Base-by-base conservation (phyloP, 2,888 invertebrate species). In the Xestia c-nigrum region DNA sequence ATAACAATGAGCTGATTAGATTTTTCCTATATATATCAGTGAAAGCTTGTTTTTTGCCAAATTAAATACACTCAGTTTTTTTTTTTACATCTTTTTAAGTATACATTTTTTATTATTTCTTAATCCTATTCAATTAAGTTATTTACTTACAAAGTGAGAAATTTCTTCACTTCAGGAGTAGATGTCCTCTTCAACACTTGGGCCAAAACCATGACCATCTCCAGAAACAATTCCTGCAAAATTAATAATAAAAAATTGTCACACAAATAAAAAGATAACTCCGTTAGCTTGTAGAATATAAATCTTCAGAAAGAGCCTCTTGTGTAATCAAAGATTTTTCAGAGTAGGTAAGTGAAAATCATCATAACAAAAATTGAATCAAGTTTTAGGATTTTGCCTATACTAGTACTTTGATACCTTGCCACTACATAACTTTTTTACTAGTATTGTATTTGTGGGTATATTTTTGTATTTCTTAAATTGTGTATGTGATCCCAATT, bases 321-420 rank as follows among this genome's bases (percentile, higher is more conserved):
- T 95, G 94, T 95, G 93, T 94, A 95, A 94, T 94, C 94, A 94
- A 90, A 87, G 85, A 86, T 82, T 64, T 80, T 88, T 95, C 94
- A 95, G 94, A 94, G 95, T 94, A 94, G 94, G 94, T 94, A 95
- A 94, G 94, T 92, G 69, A 91, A 92, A 92, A 89, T 94, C 94
- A 95, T 95, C 94, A 94, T 92, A 75, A 80, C 65, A 76, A 74
- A 68, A 50, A 43, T 16, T 10, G 2, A 47, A 21, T 24, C 5
- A 19, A 59, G 31, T 59, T 19, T 31, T 19, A 19, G 9, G 31
- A 19, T 59, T 31, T 59, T 38, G 31, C 19, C 19, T 59, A 9
- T 59, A 24, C 6, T 57, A 59, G 19, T 61, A 9, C 9, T 31
- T 16, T 59, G 31, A 59, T 31, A 61, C 38, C 31, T 31, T 64